Conservation (phyloP, 2,888 invertebrate species). For the Dryomyza anilis region DNA sequence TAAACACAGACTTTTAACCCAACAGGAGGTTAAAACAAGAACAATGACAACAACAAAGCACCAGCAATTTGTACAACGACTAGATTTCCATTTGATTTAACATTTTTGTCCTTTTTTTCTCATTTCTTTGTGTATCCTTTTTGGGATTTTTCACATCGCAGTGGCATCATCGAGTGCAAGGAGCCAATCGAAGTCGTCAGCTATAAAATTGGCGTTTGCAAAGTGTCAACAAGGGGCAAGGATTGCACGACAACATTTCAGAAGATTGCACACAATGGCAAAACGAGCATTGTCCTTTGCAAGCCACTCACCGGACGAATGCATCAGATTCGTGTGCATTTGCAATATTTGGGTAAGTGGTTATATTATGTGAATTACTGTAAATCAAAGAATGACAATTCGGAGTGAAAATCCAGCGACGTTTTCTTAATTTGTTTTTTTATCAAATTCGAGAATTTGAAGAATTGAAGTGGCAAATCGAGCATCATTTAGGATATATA, state of each 20-base stretch:
- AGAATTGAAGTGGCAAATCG: no score
- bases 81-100: constrained; percentile 14
- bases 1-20: constrained; percentile 7
- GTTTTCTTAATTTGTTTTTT: no score
- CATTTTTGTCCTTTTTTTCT: constrained; percentile 7
- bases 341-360: constrained; percentile 91
- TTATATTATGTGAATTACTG: no score
- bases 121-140: neutral
- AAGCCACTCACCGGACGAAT: constrained; percentile 95
- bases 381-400: no score
- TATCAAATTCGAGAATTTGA: no score
- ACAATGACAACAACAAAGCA: neutral
- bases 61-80: constrained; percentile 5
- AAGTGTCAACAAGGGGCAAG: constrained; percentile 91
- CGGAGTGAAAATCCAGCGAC: no score
- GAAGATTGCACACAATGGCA: constrained; percentile 84
- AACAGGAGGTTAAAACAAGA: neutral
- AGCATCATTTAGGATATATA: no score
- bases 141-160: constrained; percentile 47
- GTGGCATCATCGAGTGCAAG: constrained; percentile 81
- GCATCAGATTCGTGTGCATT: constrained; percentile 98
- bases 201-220: constrained; percentile 95
- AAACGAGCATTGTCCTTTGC: constrained; percentile 91
- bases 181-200: constrained; percentile 93
- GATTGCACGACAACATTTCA: constrained; percentile 91